phyloP scores from a whole-genome alignment of 2,888 invertebrate genomes.

The Sinodicranocentrus sp. region DNA sequence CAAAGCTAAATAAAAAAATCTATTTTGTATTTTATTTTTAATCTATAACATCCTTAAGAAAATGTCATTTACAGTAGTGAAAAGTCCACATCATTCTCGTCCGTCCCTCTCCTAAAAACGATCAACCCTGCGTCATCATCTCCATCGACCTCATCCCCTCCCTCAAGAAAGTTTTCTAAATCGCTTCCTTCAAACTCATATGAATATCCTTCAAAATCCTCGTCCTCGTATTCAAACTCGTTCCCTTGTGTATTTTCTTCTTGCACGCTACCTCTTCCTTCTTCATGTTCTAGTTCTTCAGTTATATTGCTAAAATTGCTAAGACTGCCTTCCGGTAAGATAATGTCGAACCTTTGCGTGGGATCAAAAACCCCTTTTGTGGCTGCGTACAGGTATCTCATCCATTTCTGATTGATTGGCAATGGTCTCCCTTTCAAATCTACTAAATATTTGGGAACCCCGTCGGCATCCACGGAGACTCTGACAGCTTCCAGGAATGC shows the following conservation, averaged over 20 bases:
- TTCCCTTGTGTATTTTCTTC: background rate
- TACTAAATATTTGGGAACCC: constrained; percentile 3
- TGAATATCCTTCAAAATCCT: no score
- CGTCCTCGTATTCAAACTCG: no score
- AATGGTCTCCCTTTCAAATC: constrained; percentile 1
- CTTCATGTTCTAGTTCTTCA: background rate
- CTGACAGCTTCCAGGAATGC: background rate
- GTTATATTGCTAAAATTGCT: background rate
- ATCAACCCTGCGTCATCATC: no score
- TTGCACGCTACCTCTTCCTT: background rate
- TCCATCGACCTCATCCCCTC: no score
- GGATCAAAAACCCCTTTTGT: background rate
- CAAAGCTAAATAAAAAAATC: no score
- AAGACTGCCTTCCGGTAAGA: background rate
- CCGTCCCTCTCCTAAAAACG: no score
- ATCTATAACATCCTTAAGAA: no score
- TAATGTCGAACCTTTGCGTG: background rate
- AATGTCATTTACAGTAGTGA: no score
- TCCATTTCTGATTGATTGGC: constrained; percentile 10
- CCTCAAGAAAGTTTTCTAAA: no score
- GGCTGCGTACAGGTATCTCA: background rate
- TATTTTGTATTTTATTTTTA: no score
- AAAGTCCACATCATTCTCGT: no score
- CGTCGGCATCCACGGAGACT: background rate
- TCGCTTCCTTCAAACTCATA: no score